Evolutionary conservation across 2,797 vertebrate genomes (phyloP).

Genomic region (Pseudochirops corinnae): DNA sequence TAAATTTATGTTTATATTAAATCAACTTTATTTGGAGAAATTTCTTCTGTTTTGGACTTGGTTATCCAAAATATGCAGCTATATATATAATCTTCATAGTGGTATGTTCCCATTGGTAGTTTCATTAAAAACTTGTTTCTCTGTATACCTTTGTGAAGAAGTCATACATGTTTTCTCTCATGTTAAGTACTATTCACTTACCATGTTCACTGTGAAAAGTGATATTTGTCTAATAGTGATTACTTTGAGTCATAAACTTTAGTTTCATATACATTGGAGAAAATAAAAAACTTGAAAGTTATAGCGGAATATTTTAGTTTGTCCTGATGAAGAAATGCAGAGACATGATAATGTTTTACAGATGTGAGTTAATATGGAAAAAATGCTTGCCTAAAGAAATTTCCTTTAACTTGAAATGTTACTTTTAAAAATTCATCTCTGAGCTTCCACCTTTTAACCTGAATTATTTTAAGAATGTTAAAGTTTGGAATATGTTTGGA

Average conservation of each 20-base stretch:
- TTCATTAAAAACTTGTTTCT: background rate
- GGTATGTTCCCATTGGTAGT: background rate
- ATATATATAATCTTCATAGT: background rate
- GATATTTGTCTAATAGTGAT: background rate
- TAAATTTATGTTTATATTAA: background rate
- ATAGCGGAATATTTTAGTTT: slow-evolving; percentile 24
- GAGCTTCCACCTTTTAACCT: background rate
- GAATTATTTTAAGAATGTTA: background rate
- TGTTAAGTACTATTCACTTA: background rate
- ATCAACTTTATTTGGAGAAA: background rate
- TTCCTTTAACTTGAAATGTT: slow-evolving; percentile 63
- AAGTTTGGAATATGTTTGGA: background rate
- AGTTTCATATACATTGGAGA: background rate
- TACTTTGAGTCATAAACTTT: background rate
- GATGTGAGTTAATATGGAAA: slow-evolving; percentile 73
- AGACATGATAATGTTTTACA: slow-evolving; percentile 78
- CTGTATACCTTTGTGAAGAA: background rate
- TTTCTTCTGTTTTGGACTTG: background rate
- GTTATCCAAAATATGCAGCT: background rate
- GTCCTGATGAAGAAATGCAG: slow-evolving; percentile 70
- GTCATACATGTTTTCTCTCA: background rate
- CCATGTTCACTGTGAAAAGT: background rate
- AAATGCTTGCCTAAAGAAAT: slow-evolving; percentile 69
- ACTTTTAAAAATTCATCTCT: slow-evolving; percentile 30
- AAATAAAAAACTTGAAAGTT: background rate